Evolutionary conservation across 2,113 vertebrate genomes (phyloP).

Genomic region (Dasyornis broadbenti): DNA sequence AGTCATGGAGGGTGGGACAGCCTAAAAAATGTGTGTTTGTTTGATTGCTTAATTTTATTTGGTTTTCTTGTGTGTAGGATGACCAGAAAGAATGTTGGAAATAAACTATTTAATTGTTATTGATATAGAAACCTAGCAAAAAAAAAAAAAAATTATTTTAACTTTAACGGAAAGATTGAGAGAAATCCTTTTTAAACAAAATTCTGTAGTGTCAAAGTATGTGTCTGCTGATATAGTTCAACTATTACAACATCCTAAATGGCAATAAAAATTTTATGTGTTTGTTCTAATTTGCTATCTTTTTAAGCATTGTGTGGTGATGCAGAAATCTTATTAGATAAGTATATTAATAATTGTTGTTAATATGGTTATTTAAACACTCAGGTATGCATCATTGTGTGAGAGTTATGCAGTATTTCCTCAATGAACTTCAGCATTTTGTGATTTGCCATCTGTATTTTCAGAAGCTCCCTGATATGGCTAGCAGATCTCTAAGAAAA

Average conservation of each 20-base stretch:
- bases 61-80: neutral
- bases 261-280: accelerated
- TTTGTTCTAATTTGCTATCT: neutral
- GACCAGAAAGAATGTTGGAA: neutral
- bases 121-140: neutral
- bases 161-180: neutral
- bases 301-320: neutral
- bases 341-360: neutral
- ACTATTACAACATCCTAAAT: neutral
- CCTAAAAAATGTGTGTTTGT: neutral
- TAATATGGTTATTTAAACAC: neutral
- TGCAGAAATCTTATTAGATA: neutral
- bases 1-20: neutral
- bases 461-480: neutral
- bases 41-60: neutral
- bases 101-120: neutral
- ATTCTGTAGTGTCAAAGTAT: neutral
- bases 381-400: neutral
- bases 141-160: neutral
- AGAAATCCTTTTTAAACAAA: neutral
- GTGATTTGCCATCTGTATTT: neutral
- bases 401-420: neutral
- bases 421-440: neutral
- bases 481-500: neutral
- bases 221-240: neutral